Base-by-base conservation (phyloP, 2,113 vertebrate species). In the Zingel zingel region DNA sequence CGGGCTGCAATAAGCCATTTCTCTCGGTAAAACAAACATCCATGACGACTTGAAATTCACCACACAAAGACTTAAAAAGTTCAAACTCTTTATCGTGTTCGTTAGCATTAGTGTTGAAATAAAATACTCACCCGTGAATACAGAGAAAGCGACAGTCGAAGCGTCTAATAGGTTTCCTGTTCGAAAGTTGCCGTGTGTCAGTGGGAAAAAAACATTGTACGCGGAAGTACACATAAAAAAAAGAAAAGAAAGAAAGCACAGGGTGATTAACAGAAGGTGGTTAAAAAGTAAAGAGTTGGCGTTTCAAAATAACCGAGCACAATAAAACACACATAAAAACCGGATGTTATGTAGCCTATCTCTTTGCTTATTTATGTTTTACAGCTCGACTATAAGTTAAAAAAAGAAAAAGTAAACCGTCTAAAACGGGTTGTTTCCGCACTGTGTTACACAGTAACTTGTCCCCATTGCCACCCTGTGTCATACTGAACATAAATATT, bases 141-240 rank as follows among this genome's bases (percentile, higher is more conserved):
- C 13, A 73, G 63, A 88, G 76, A 88, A 88, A 93, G 64, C 64
- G 80, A 83, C 85, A 83, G 88, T 65, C 84, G 65, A 68, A 82
- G 80, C 83, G 91, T 86, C 87, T 83, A 76, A 66, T 74, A 62
- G 86, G 88, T 89, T 94, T 95, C 91, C 94, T 93, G 92, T 82
- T 89, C 85, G 79, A 94, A 93, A 96, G 90, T 95, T 95, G 92
- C 74, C 87, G 93, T 86, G 84, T 92, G 92, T 92, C 93, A 90
- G 86, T 87, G 79, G 71, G 90, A 84, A 92, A 88, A 90, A 89
- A 92, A 92, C 81, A 94, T 89, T 92, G 89, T 89, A 95, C 87
- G 92, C 95, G 95, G 95, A 96, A 96, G 95, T 94, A 88, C 76
- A 89, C 86, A 66, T 88, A 48, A 59, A 78, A 67, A 62, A n/a